Conservation (phyloP, 1,140 invertebrate genomes). For the Hyles vespertilio region DNA sequence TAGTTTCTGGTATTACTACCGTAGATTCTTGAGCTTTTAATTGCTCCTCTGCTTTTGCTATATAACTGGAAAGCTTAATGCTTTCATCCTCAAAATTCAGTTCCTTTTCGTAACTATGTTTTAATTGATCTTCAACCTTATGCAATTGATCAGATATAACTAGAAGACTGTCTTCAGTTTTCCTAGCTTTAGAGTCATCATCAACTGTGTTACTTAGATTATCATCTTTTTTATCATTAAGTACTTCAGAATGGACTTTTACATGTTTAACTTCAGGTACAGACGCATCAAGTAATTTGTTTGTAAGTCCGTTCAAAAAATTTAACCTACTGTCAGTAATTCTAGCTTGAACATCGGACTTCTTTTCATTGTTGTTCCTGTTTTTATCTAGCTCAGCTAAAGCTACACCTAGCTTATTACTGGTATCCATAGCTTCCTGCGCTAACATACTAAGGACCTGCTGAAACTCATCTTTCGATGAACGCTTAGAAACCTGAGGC, state of each 20-base stretch:
- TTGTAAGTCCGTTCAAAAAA: conserved; percentile 58
- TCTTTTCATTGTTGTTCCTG: conserved; percentile 55
- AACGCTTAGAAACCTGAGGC: conserved; percentile 64
- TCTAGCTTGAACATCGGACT: conserved; percentile 48
- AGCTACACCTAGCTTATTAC: conserved; percentile 69
- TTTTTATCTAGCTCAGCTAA: conserved; percentile 72
- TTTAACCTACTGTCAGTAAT: conserved; percentile 54
- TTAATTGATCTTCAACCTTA: conserved; percentile 70
- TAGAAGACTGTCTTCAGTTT: conserved; percentile 71
- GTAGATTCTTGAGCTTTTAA: conserved; percentile 37
- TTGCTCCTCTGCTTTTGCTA: conserved; percentile 33
- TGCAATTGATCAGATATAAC: conserved; percentile 69
- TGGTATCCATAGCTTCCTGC: conserved; percentile 77
- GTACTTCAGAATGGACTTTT: conserved; percentile 26
- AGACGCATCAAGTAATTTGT: conserved; percentile 30
- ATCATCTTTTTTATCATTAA: conserved; percentile 19
- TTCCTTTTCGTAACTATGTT: conserved; percentile 66
- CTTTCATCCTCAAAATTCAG: conserved; percentile 57
- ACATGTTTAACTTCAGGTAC: conserved; percentile 29
- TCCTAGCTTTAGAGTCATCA: conserved; percentile 46
- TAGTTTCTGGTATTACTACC: conserved; percentile 31
- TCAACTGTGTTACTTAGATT: conserved; percentile 16
- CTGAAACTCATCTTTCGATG: conserved; percentile 74
- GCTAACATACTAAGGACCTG: conserved; percentile 77
- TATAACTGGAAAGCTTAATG: conserved; percentile 40